A percentile compares a stretch with the other conserved stretches of the same genome.
These are phyloP conservation scores for Folsomia manolachei DNA, from an alignment of 2,888 invertebrate genomes.

Conservation along the genomic window DNA sequence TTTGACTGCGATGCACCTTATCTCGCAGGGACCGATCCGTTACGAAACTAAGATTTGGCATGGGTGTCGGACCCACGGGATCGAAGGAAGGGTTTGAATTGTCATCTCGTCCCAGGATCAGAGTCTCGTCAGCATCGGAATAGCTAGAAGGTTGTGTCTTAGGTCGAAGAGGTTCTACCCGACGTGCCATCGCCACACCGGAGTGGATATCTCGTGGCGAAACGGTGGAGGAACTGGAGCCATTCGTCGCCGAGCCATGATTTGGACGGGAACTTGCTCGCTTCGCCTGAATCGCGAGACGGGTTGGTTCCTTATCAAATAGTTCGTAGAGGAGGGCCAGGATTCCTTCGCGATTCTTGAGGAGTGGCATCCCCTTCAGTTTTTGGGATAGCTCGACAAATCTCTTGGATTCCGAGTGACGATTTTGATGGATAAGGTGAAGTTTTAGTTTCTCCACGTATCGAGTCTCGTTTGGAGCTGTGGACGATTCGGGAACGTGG, in stretches of 20 bases:
- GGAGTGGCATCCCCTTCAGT: slow-evolving; percentile 56
- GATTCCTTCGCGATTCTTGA: slow-evolving; percentile 63
- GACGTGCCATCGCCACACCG: too few species aligned
- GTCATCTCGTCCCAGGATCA: too few species aligned
- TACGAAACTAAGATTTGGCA: slow-evolving; percentile 27
- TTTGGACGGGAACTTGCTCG: neutral
- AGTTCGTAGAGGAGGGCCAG: slow-evolving; percentile 57
- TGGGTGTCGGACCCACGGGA: slow-evolving; percentile 26
- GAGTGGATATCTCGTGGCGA: neutral
- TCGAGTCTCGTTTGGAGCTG: slow-evolving; percentile 45
- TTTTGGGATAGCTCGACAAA: slow-evolving; percentile 56
- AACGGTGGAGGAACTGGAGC: neutral
- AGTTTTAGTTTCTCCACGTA: slow-evolving; percentile 51
- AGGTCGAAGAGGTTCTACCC: neutral
- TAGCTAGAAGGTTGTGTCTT: neutral
- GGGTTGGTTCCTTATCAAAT: slow-evolving; percentile 39
- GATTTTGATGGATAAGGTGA: slow-evolving; percentile 48
- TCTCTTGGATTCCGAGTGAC: slow-evolving; percentile 54
- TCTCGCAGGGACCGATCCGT: slow-evolving; percentile 23
- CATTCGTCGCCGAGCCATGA: neutral
- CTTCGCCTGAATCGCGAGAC: slow-evolving; percentile 32
- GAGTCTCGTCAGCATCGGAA: too few species aligned
- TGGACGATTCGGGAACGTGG: neutral
- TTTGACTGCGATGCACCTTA: slow-evolving; percentile 22
- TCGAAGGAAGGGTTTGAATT: neutral